Evolutionary conservation across 2,797 vertebrate genomes (phyloP), one percentile per base, ranked within the genome.

Genomic region (Crypturellus tataupa): DNA sequence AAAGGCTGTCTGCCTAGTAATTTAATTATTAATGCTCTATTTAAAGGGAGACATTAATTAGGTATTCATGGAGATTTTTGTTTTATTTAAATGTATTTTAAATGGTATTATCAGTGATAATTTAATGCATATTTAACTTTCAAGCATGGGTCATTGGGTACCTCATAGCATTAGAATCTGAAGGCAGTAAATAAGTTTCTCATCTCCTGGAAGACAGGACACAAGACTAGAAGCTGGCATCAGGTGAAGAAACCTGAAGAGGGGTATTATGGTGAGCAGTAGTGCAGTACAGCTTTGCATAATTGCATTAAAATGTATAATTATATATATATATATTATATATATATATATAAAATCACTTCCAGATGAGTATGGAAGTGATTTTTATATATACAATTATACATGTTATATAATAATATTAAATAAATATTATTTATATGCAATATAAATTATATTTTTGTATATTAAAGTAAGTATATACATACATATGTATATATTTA

Each of bases 1-100:
- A 65, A 73, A 93, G 91, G 33, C 64, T 72, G 83, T 75, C 83
- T 88, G 86, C 64, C 87, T 80, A 89, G 75, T 89, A 96, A 95
- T 90, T 93, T 93, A 75, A 93, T 96, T 82, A 73, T 27, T 87
- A 88, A 87, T 92, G 83, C 91, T 95, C 93, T 91, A 87, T 91
- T 96, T 93, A 69, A 69, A 91, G 93, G 91, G 58, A 89, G n/a
- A 13, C 14, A 44, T 85, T 91, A 93, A 78, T 90, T 80, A 88
- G 62, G 24, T 65, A 58, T 78, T 94, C 13, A 91, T 29, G 71
- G 58, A 71, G 76, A 62, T 6, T 46, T 14, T 46, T 11, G 59
- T 42, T 94, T 95, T 80, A 65, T 82, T 89, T 87, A 51, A 62
- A 86, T 86, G 68, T 29, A 73, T 9, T 33, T 76, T 49, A 71